Percentiles rank a stretch among this genome's conserved stretches.
Conservation (phyloP, 2,888 invertebrate genomes). For the Hydraecia micacea region DNA sequence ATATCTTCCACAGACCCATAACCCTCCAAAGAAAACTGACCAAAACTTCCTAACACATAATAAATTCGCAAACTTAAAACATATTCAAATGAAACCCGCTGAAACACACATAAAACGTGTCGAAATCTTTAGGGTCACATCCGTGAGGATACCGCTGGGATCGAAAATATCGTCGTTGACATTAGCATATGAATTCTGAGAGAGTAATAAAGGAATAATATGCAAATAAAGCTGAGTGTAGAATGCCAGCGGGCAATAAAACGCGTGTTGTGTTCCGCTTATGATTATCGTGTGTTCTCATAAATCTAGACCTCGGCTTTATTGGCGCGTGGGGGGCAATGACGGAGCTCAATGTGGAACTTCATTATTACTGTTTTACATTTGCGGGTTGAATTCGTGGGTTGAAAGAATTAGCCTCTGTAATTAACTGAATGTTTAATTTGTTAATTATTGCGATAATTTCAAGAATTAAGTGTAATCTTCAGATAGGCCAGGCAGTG, state of each 20-base stretch:
- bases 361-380: slow-evolving; percentile 61
- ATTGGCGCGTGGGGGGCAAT: slow-evolving; percentile 64
- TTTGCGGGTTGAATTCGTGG: slow-evolving; percentile 43
- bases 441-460: slow-evolving; percentile 8
- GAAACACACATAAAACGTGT: slow-evolving; percentile 72
- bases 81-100: slow-evolving; percentile 68
- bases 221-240: slow-evolving; percentile 81
- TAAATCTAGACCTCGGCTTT: slow-evolving; percentile 69
- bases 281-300: slow-evolving; percentile 72
- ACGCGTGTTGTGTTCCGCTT: slow-evolving; percentile 72
- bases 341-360: slow-evolving; percentile 41
- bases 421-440: slow-evolving; percentile 33
- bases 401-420: slow-evolving; percentile 32
- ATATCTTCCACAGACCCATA: neutral
- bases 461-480: neutral
- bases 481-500: neutral
- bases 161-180: slow-evolving; percentile 77
- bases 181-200: slow-evolving; percentile 87
- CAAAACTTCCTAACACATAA: slow-evolving; percentile 55
- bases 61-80: slow-evolving; percentile 68
- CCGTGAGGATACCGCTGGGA: slow-evolving; percentile 75
- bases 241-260: slow-evolving; percentile 75
- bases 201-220: slow-evolving; percentile 88
- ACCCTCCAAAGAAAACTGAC: slow-evolving; percentile 42
- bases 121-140: slow-evolving; percentile 78